Percentiles rank a stretch among this genome's conserved stretches.
phyloP scores from a whole-genome alignment of 2,888 invertebrate genomes.

The Cistogaster globosa region DNA sequence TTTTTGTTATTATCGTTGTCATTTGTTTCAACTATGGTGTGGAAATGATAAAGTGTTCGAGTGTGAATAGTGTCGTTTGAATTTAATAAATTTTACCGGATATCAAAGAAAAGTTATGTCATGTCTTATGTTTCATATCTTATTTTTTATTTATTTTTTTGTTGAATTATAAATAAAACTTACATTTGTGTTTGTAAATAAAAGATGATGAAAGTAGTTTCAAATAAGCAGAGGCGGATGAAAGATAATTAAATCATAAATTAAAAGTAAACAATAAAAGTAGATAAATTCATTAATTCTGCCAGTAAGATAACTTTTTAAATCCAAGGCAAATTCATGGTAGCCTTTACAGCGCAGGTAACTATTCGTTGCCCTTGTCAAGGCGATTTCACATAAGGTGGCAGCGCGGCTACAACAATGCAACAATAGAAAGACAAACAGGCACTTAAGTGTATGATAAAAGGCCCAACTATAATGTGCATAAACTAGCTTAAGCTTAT shows the following conservation, averaged over 20 bases:
- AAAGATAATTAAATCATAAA: neutral
- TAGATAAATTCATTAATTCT: too few species aligned
- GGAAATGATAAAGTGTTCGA: slow-evolving; percentile 72
- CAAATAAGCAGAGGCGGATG: slow-evolving; percentile 19
- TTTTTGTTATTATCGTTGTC: slow-evolving; percentile 31
- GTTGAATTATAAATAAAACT: slow-evolving; percentile 25
- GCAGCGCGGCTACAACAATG: too few species aligned
- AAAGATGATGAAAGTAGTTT: neutral
- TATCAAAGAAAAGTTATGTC: slow-evolving; percentile 69
- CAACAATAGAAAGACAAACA: too few species aligned
- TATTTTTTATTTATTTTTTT: neutral
- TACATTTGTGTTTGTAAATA: neutral
- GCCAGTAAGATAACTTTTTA: too few species aligned
- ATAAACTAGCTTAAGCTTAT: too few species aligned
- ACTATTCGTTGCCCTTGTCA: too few species aligned
- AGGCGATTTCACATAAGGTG: too few species aligned
- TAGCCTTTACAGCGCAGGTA: too few species aligned
- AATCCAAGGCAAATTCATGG: too few species aligned
- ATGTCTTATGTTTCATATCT: slow-evolving; percentile 27
- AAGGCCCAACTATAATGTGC: too few species aligned
- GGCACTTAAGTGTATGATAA: too few species aligned
- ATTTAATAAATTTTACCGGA: slow-evolving; percentile 73
- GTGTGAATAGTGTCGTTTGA: slow-evolving; percentile 73
- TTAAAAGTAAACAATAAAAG: neutral
- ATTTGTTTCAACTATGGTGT: slow-evolving; percentile 59